Percentiles rank a stretch among this genome's conserved stretches.
Conservation (phyloP, 2,113 vertebrate genomes). For the Microtus richardsoni region DNA sequence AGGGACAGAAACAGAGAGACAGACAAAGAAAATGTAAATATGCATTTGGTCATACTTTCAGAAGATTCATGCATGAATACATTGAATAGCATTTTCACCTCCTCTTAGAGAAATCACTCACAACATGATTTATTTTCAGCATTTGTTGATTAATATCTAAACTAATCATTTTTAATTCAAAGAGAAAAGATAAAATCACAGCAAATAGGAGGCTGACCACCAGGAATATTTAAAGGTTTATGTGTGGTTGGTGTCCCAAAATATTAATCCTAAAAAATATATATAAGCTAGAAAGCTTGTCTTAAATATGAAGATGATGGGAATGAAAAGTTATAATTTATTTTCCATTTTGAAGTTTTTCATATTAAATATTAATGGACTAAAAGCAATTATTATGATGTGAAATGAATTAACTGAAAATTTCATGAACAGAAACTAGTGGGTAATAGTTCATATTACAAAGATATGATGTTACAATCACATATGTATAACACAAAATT, state of each 20-base stretch:
- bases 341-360: background rate
- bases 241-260: no score
- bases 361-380: background rate
- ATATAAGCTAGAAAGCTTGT: background rate
- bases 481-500: background rate
- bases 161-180: background rate
- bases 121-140: background rate
- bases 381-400: background rate
- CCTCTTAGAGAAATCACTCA: background rate
- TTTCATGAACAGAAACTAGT: background rate
- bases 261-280: no score
- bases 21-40: background rate
- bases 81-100: background rate
- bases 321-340: no score
- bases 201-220: background rate
- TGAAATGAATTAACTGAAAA: background rate
- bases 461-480: background rate
- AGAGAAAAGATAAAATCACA: background rate
- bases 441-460: background rate
- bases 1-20: no score
- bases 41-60: background rate
- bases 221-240: background rate
- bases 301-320: background rate
- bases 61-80: no score
- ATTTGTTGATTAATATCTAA: background rate